Evolutionary conservation across 2,797 vertebrate species (phyloP), one percentile per base, ranked within the genome.

Genomic region (Salarias fasciatus): DNA sequence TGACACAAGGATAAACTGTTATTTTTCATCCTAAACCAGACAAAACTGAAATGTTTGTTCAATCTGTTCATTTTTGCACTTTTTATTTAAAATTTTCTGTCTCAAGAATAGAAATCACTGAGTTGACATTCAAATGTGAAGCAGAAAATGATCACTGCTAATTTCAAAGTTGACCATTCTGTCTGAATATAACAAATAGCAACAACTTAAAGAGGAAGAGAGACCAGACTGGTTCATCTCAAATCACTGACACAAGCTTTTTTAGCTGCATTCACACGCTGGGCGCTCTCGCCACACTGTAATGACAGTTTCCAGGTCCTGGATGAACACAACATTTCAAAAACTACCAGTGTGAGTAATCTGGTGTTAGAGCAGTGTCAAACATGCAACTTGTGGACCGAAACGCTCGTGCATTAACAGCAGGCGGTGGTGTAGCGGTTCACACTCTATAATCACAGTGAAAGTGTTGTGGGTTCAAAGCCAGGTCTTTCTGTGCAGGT

Each of bases 191-290:
- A 24, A 24, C 18, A 18, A 24, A 24, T n/a, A 18, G 18, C 18
- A 24, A 24, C 18, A 18, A 24, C 18, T 24, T 18, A 24, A 24
- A 63, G 61, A 29, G 12, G 43, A 61, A 58, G 8, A 8, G 15
- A 52, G 28, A 50, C 3, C 2, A 49, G 28, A 36, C 36, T 18
- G 44, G 13, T 41, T 80, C 18, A 41, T 66, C 28, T 14, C 8
- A 49, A 49, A 53, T 48, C n/a, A 66, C 51, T 61, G 42, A 63
- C n/a, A 24, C 36, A n/a, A n/a, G n/a, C n/a, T n/a, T n/a, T n/a
- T n/a, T n/a, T n/a, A 24, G 24, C 18, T 2, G 18, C 18, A 24
- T 24, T 24, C 18, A 53, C 57, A 51, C 8, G 63, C 41, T 42
- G 30, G 24, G 46, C 36, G 7, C 6, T 42, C 30, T 53, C 11